A percentile compares a stretch with the other conserved stretches of the same genome.
These are phyloP conservation scores for Sciurus vulgaris DNA, from an alignment of 2,797 vertebrate genomes.

Conservation along the genomic window DNA sequence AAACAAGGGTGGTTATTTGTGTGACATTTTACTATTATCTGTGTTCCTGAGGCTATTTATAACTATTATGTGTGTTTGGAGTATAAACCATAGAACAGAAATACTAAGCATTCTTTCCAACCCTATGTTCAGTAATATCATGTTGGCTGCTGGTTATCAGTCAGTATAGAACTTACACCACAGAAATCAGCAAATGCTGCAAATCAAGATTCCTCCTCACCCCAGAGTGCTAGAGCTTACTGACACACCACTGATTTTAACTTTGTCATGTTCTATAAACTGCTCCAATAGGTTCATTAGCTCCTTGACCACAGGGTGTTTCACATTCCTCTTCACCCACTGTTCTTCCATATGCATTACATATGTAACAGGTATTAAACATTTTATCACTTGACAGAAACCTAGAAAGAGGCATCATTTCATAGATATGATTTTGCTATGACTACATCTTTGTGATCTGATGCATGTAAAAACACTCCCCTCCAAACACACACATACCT, in stretches of 20 bases:
- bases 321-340: conserved; percentile 26
- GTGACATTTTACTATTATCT: neutral
- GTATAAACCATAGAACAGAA: neutral
- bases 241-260: neutral
- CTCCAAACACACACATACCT: neutral
- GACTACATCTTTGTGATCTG: neutral
- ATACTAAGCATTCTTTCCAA: neutral
- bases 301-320: neutral
- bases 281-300: neutral
- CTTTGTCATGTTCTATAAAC: neutral
- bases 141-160: no score
- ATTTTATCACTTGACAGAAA: conserved; percentile 49
- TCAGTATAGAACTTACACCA: neutral
- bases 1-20: conserved; percentile 3
- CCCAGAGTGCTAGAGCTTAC: neutral
- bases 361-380: neutral
- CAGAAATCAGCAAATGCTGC: conserved; percentile 15
- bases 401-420: conserved; percentile 24
- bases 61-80: neutral
- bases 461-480: conserved; percentile 6
- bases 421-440: neutral
- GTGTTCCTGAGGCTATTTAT: neutral
- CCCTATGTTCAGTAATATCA: neutral
- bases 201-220: neutral
- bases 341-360: neutral